phyloP scores from a whole-genome alignment of 2,113 vertebrate species.

The Pogona vitticeps region DNA sequence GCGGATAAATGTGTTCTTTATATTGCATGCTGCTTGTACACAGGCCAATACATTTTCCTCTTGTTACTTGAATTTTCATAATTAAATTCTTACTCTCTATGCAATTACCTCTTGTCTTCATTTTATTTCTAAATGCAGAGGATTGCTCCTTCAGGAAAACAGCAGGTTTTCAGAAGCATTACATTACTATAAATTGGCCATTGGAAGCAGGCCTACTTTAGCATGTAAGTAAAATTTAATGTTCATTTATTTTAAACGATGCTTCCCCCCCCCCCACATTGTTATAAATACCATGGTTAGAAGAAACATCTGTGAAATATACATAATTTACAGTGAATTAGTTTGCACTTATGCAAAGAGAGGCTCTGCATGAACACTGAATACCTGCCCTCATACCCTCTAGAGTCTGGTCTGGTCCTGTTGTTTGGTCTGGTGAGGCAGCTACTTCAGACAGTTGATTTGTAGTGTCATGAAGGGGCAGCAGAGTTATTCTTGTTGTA shows the following conservation, averaged over 20 bases:
- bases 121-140: constrained; percentile 75
- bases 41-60: not conserved
- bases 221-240: constrained; percentile 90
- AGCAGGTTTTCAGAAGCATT: constrained; percentile 94
- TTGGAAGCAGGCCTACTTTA: constrained; percentile 95
- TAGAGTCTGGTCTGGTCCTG: not conserved
- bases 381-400: not conserved
- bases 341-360: not conserved
- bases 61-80: constrained; percentile 7
- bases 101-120: constrained; percentile 2
- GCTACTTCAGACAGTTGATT: not conserved
- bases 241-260: constrained; percentile 46
- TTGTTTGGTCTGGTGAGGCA: no score
- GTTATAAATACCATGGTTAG: not conserved
- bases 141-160: constrained; percentile 96
- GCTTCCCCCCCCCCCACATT: constrained; percentile 2
- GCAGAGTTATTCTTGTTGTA: not conserved
- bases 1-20: not conserved
- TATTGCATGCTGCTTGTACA: not conserved
- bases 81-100: constrained; percentile 2
- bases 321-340: not conserved
- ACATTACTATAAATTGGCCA: constrained; percentile 97
- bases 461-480: not conserved
- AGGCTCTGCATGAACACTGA: not conserved
- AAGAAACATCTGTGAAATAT: not conserved